phyloP scores from a whole-genome alignment of 2,888 invertebrate genomes.

The Lissocephala sabroskyi region DNA sequence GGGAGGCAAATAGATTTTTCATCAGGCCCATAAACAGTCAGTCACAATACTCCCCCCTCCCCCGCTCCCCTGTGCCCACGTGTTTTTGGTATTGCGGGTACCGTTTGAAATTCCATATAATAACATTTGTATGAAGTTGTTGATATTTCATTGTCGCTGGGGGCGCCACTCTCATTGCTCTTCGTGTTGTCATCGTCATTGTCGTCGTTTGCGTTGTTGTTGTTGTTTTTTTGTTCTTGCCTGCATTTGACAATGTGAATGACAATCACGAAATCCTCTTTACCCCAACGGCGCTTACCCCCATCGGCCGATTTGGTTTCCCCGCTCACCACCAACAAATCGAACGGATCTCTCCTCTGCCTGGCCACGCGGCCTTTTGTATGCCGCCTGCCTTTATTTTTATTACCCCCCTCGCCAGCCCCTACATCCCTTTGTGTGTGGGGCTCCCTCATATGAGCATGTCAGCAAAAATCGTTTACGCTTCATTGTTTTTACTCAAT shows the following conservation, averaged over 20 bases:
- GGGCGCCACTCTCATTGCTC: no score
- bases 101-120: slow-evolving; percentile 55
- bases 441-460: slow-evolving; percentile 14
- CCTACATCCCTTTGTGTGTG: background rate
- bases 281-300: background rate
- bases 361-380: background rate
- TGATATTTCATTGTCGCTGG: slow-evolving; percentile 33
- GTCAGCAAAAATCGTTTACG: slow-evolving; percentile 61
- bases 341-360: no score
- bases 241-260: slow-evolving; percentile 48
- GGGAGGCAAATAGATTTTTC: slow-evolving; percentile 57
- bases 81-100: no score
- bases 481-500: slow-evolving; percentile 62
- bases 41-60: no score
- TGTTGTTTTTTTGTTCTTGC: slow-evolving; percentile 20
- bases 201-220: slow-evolving; percentile 14
- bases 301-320: background rate
- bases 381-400: slow-evolving; percentile 28
- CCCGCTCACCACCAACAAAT: slow-evolving; percentile 1
- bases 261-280: slow-evolving; percentile 46
- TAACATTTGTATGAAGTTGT: slow-evolving; percentile 62
- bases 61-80: no score
- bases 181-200: no score
- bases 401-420: slow-evolving; percentile 18
- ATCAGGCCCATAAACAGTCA: no score